Evolutionary conservation across 2,888 invertebrate genomes (phyloP).

Genomic region (Rotaria socialis): DNA sequence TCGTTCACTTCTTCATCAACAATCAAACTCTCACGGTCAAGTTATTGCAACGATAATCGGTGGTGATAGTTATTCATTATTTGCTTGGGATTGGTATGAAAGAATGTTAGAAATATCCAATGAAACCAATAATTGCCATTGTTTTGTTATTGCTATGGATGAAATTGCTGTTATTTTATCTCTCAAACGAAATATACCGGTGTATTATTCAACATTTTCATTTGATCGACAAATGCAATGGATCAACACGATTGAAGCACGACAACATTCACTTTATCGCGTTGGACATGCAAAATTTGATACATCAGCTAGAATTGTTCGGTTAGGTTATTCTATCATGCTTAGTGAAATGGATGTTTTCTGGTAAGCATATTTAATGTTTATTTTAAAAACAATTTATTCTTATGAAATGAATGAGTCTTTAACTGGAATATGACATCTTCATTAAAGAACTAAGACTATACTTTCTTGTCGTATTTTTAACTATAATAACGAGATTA

Average conservation of each 20-base stretch:
- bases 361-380: not conserved
- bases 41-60: not conserved
- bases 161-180: not conserved
- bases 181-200: not conserved
- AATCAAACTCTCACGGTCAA: not conserved
- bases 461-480: too few relatives aligned
- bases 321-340: not conserved
- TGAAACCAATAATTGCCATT: not conserved
- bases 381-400: too few relatives aligned
- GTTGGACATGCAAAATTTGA: conserved; percentile 22
- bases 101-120: conserved; percentile 4
- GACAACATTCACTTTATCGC: not conserved
- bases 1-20: not conserved
- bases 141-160: not conserved
- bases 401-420: too few relatives aligned
- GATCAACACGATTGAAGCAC: not conserved
- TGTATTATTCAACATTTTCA: not conserved
- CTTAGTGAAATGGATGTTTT: conserved; percentile 15
- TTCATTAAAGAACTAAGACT: too few relatives aligned
- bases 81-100: conserved; percentile 20
- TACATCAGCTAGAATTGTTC: not conserved
- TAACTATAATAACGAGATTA: too few relatives aligned
- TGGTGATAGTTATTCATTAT: conserved; percentile 11
- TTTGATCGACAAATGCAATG: not conserved
- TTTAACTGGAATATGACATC: too few relatives aligned